These are phyloP conservation scores for Tyrannus savana DNA, from an alignment of 2,113 vertebrate genomes.

Conservation along the genomic window DNA sequence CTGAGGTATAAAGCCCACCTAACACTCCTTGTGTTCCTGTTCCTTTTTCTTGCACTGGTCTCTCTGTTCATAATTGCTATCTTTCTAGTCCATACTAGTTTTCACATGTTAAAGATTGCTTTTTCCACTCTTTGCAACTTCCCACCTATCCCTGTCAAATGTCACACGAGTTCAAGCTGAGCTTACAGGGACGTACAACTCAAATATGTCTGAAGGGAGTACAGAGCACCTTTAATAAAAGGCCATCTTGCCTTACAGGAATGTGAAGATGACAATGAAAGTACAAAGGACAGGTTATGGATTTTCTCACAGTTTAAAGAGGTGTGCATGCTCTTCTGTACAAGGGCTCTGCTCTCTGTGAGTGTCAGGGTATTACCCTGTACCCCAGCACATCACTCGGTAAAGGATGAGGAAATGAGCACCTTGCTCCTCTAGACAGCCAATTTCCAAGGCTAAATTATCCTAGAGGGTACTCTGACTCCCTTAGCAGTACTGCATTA, in stretches of 20 bases:
- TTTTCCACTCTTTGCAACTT: not conserved
- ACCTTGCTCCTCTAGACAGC: not conserved
- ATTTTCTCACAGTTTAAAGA: not conserved
- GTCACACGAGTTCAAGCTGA: not conserved
- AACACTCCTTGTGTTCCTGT: not conserved
- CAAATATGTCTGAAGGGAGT: not conserved
- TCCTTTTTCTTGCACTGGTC: not conserved
- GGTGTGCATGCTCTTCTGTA: not conserved
- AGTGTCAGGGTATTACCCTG: not conserved
- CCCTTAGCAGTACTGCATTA: not conserved
- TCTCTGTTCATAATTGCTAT: not conserved
- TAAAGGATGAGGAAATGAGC: not conserved
- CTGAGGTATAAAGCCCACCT: not conserved
- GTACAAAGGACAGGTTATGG: not conserved
- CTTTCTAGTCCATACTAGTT: not conserved
- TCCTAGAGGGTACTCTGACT: not conserved
- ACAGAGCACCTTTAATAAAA: not conserved
- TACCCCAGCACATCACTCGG: not conserved
- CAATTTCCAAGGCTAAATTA: not conserved
- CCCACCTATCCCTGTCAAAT: not conserved
- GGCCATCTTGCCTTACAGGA: not conserved
- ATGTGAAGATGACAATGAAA: not conserved
- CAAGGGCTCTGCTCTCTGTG: not conserved
- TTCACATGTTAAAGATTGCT: not conserved
- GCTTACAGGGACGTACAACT: not conserved